Base-by-base conservation (phyloP, 2,113 vertebrate species). In the Chloroceryle aenea region DNA sequence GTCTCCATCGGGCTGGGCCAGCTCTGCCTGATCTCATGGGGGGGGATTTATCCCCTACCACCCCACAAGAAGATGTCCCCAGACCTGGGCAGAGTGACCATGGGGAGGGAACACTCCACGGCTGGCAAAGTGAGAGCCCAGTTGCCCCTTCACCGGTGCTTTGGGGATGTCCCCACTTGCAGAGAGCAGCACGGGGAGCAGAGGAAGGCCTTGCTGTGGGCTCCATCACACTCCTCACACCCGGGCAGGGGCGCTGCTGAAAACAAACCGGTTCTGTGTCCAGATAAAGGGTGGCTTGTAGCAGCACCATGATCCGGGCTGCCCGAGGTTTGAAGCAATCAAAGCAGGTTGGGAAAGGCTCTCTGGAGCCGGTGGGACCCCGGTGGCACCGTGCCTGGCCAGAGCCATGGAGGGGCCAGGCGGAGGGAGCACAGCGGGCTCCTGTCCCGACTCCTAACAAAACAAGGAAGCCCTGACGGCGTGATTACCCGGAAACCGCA, bases 391-490 rank as follows among this genome's bases (percentile, higher is more conserved):
- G 23, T 25, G 85, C 87, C 94, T 2, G 15, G 32, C 56, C 32
- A 3, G 84, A 72, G 85, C 71, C 66, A 1, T 8, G 18, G 34
- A 86, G 89, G 81, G 89, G 80, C 91, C 86, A 0, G 48, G 88
- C 5, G 0, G 17, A 56, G 87, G 90, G 92, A 85, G 47, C 8
- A 0, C 10, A 19, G 67, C 12, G 34, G 92, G 92, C 84, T 15
- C 81, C 69, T 23, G 3, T 62, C 95, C 87, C 63, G 4, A 67
- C 36, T 63, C 42, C 86, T 92, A n/a, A 92, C 92, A 93, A 96
- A 97, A 93, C 96, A 95, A 96, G 95, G 95, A 95, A 97, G 69
- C 89, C 80, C 93, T 59, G 95, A 50, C 14, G 56, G 90, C 14
- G 34, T 22, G 80, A 90, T 71, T 48, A 61, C 76, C 47, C 55